Conservation (phyloP, 2,888 invertebrate genomes). For the Andrena marginata region DNA sequence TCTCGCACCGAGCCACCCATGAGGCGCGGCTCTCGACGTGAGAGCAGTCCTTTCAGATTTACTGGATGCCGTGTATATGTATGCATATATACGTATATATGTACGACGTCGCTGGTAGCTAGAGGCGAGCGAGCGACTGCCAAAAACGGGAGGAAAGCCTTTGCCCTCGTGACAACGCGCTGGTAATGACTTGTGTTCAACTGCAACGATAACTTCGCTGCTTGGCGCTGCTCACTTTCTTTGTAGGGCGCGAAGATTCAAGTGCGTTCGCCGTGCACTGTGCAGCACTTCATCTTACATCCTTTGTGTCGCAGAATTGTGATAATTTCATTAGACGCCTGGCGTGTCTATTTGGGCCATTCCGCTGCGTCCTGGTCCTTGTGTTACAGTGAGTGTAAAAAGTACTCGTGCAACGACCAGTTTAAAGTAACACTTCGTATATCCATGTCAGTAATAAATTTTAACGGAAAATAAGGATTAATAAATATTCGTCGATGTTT, state of each 20-base stretch:
- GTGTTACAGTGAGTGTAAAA: not conserved
- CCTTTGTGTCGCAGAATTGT: not conserved
- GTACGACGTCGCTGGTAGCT: too few relatives aligned
- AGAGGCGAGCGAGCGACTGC: too few relatives aligned
- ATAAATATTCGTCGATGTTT: too few relatives aligned
- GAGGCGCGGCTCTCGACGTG: slow-evolving; percentile 42
- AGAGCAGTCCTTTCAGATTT: slow-evolving; percentile 61
- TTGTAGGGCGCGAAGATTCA: slow-evolving; percentile 1
- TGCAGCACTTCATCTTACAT: not conserved
- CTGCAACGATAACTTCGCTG: slow-evolving; percentile 5
- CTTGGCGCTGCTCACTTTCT: slow-evolving; percentile 12
- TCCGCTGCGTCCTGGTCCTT: not conserved
- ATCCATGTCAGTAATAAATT: too few relatives aligned
- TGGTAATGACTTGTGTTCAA: slow-evolving; percentile 10
- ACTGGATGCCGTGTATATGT: slow-evolving; percentile 18
- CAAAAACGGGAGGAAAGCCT: not conserved
- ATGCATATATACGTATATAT: too few relatives aligned
- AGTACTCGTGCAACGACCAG: too few relatives aligned
- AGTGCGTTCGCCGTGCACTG: not conserved
- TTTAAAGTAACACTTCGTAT: too few relatives aligned
- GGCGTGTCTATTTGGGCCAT: not conserved
- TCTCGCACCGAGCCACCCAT: slow-evolving; percentile 21
- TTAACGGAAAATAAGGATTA: too few relatives aligned
- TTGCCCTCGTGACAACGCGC: not conserved
- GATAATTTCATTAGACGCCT: not conserved